Percentiles rank a stretch among this genome's conserved stretches.
Conservation (phyloP, 2,797 vertebrate species). For the Gadopsis bispinosus region DNA sequence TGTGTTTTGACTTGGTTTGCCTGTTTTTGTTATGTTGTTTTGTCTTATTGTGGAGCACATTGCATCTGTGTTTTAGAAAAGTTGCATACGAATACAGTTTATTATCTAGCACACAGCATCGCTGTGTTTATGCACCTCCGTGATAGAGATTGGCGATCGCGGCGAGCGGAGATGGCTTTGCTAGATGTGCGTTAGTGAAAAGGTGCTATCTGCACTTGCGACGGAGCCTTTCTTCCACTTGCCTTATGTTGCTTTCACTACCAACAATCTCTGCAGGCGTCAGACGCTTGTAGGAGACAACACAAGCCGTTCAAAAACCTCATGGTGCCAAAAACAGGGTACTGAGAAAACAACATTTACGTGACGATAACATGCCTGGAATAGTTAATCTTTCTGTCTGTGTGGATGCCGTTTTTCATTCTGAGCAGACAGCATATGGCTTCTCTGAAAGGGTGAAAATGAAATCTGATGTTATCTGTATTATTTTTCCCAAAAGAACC, state of each 20-base stretch:
- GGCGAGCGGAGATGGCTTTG: background rate
- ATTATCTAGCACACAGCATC: background rate
- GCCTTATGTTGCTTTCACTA: background rate
- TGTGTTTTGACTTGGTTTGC: too few relatives aligned
- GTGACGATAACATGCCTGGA: background rate
- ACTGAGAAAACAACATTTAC: background rate
- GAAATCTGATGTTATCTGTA: background rate
- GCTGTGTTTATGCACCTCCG: background rate
- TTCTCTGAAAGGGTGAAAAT: background rate
- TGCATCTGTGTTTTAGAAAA: too few relatives aligned
- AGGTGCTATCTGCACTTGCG: background rate
- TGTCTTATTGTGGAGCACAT: too few relatives aligned
- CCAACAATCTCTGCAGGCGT: background rate
- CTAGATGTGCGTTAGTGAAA: slow-evolving; percentile 3
- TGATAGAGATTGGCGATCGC: too few relatives aligned
- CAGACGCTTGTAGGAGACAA: background rate
- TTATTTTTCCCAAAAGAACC: background rate
- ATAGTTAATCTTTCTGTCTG: background rate
- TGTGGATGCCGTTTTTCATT: background rate
- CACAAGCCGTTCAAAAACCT: background rate
- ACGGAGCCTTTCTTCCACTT: background rate
- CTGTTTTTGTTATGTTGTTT: too few relatives aligned
- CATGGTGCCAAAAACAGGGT: background rate
- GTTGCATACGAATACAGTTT: too few relatives aligned
- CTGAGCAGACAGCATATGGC: background rate